These are phyloP conservation scores for Meriones unguiculatus DNA, from an alignment of 2,113 vertebrate species.

Conservation along the genomic window DNA sequence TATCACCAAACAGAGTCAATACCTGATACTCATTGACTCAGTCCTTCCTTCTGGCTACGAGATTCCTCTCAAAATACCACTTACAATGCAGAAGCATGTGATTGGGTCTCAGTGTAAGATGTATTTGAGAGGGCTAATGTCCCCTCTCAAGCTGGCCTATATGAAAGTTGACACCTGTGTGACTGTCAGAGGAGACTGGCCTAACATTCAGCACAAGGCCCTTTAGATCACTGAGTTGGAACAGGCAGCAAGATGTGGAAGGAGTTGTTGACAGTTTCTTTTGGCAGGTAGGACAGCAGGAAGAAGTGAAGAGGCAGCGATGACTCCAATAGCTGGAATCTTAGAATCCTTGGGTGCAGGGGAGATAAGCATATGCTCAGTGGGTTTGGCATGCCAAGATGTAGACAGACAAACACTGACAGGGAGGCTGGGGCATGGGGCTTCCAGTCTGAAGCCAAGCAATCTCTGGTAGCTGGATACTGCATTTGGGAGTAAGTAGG, in stretches of 20 bases:
- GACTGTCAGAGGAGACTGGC: background rate
- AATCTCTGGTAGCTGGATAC: background rate
- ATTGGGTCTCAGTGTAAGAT: constrained; percentile 13
- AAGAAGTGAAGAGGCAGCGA: background rate
- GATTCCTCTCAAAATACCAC: background rate
- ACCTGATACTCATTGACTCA: background rate
- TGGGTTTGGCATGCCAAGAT: background rate
- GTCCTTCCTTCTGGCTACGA: background rate
- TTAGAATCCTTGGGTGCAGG: background rate
- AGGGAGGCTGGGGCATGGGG: background rate
- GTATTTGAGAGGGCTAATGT: background rate
- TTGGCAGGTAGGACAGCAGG: background rate
- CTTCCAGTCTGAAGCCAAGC: background rate
- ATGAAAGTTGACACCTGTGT: background rate
- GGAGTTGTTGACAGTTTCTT: background rate
- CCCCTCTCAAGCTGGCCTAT: background rate
- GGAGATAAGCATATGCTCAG: background rate
- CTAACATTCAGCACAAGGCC: background rate
- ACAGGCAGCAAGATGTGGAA: background rate
- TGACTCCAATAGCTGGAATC: background rate
- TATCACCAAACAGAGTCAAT: background rate
- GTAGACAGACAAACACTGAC: background rate
- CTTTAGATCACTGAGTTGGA: background rate
- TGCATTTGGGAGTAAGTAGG: background rate
- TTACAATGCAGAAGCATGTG: background rate